These are phyloP conservation scores for Leptopilina myrica DNA, from an alignment of 2,888 invertebrate genomes.

Conservation along the genomic window DNA sequence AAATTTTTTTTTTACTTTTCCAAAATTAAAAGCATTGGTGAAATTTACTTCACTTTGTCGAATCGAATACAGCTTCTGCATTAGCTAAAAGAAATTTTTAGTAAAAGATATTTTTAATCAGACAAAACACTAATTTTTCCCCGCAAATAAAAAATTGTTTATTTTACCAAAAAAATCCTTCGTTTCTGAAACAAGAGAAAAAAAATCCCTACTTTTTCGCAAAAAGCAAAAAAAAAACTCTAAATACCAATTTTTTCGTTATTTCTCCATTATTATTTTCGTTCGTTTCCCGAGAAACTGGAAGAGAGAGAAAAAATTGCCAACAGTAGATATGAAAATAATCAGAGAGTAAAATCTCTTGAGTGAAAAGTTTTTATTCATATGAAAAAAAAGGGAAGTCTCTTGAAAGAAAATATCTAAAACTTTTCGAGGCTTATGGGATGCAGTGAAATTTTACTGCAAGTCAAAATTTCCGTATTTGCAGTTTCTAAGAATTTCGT, in stretches of 20 bases:
- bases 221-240: too few species aligned
- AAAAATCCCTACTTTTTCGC: too few species aligned
- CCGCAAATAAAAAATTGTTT: too few species aligned
- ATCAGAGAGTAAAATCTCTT: not conserved
- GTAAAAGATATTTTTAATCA: too few species aligned
- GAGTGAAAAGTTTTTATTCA: constrained; percentile 10
- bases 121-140: too few species aligned
- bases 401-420: constrained; percentile 4
- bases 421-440: not conserved
- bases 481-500: constrained; percentile 25
- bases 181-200: too few species aligned
- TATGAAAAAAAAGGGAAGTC: not conserved
- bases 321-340: not conserved
- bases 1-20: too few species aligned
- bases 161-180: too few species aligned
- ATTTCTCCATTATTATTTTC: not conserved
- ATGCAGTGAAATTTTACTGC: constrained; percentile 13
- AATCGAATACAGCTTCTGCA: too few species aligned
- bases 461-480: constrained; percentile 34
- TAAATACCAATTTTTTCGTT: not conserved
- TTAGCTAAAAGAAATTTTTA: too few species aligned
- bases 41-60: too few species aligned
- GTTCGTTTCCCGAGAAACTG: not conserved
- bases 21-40: too few species aligned
- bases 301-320: not conserved